A percentile compares a stretch with the other conserved stretches of the same genome.
These are phyloP conservation scores for Melolontha melolontha DNA, from an alignment of 2,888 invertebrate species.

Conservation along the genomic window DNA sequence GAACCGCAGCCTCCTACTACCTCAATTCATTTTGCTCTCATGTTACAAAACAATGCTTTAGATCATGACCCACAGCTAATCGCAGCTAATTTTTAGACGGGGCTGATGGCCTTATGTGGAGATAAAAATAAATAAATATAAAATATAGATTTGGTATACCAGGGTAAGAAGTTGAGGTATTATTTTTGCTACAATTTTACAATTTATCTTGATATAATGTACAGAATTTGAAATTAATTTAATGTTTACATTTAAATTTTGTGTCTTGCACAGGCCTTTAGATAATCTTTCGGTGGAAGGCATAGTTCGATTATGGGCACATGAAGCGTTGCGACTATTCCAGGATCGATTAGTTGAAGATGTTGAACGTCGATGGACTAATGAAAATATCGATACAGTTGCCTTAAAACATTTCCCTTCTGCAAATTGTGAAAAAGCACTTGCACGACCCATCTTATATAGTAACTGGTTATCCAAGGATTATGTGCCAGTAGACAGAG, in stretches of 20 bases:
- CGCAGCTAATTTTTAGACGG: too few species aligned
- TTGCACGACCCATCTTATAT: conserved; percentile 95
- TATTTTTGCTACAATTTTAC: too few species aligned
- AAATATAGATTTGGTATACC: too few species aligned
- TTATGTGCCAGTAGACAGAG: conserved; percentile 95
- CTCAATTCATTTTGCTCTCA: too few species aligned
- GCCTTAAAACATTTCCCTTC: conserved; percentile 94
- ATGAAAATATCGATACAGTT: conserved; percentile 94
- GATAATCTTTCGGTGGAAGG: conserved; percentile 94
- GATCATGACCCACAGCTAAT: too few species aligned
- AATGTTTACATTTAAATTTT: conserved; percentile 23
- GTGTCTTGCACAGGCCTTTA: conserved; percentile 75
- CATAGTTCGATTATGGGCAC: conserved; percentile 98
- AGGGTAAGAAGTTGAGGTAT: too few species aligned
- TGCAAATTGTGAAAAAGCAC: conserved; percentile 76
- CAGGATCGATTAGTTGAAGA: conserved; percentile 96
- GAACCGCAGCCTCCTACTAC: too few species aligned
- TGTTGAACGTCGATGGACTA: conserved; percentile 96
- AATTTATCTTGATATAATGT: too few species aligned
- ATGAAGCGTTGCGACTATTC: conserved; percentile 97
- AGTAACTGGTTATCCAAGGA: conserved; percentile 99
- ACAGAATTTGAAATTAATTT: conserved; percentile 4
- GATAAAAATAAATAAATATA: too few species aligned
- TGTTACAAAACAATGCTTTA: too few species aligned
- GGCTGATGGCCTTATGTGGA: too few species aligned